Evolutionary conservation across 2,113 vertebrate genomes (phyloP), one percentile per base, ranked within the genome.

Genomic region (Hiodon tergisus): DNA sequence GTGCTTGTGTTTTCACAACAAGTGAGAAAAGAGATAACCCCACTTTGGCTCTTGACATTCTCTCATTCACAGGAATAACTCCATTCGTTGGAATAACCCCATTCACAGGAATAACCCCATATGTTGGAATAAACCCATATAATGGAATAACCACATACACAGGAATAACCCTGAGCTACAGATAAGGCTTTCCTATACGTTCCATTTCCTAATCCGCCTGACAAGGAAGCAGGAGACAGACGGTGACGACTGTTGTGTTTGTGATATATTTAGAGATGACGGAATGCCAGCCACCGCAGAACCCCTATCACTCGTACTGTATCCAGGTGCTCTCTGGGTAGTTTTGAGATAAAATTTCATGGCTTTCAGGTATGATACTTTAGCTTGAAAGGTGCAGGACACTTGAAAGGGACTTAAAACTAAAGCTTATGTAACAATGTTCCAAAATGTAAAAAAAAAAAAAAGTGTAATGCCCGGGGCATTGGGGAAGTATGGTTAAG

Each of bases 361-460:
- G 65, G 65, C 46, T 63, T 53, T 53, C 54, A 16, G 31, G 9
- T 67, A 31, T 58, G 69, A 72, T 63, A 72, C 59, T 55, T 52
- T 63, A 71, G 62, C 69, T 72, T 72, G 47, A 67, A 67, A 76
- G 17, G 50, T 59, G n/a, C n/a, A 0, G 14, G 46, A 6, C 52
- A 71, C 75, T 65, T 71, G 61, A 71, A 71, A 71, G 62, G 69
- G 66, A 14, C 59, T 77, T 55, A 51, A 72, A 71, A 77, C 60
- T 72, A 77, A 71, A 61, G 61, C 6, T 2, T 63, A 51, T 46
- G 59, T 58, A 63, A 16, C 53, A 65, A 75, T 8, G 3, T 51
- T 50, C 54, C 73, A 72, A 72, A 77, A 72, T 62, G 46, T 58
- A n/a, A n/a, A n/a, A n/a, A n/a, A n/a, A n/a, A n/a, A n/a, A n/a